Evolutionary conservation across 2,797 vertebrate genomes (phyloP).

Genomic region (Cossypha niveicapilla): DNA sequence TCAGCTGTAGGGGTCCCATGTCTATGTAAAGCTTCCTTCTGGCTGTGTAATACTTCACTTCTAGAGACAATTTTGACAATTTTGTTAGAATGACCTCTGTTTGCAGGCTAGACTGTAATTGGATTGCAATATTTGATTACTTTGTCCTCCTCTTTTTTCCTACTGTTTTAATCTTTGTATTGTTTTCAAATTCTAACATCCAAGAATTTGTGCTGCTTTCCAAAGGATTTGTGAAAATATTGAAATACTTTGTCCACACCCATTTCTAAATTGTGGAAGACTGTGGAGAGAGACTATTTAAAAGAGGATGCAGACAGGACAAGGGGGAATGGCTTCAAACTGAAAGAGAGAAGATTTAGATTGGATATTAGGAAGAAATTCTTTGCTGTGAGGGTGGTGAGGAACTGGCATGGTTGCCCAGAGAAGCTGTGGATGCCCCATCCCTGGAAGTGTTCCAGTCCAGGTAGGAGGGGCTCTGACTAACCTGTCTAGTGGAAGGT

Average conservation of each 20-base stretch:
- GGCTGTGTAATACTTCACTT: not conserved
- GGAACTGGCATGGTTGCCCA: not conserved
- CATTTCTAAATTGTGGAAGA: not conserved
- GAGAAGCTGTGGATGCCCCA: not conserved
- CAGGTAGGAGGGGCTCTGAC: accelerated
- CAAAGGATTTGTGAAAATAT: not conserved
- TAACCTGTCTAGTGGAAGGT: accelerated
- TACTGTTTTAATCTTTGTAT: not conserved
- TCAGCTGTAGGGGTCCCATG: not conserved
- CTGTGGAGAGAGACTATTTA: not conserved
- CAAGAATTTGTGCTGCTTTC: not conserved
- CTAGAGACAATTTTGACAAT: not conserved
- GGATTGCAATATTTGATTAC: not conserved
- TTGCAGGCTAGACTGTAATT: not conserved
- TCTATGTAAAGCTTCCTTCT: not conserved
- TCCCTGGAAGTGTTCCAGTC: not conserved
- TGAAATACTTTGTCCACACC: not conserved
- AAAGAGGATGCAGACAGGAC: not conserved
- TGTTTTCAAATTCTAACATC: not conserved
- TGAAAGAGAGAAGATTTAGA: no score
- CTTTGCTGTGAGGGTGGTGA: not conserved
- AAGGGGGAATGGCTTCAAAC: not conserved
- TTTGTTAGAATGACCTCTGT: not conserved
- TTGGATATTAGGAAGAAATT: not conserved
- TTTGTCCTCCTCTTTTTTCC: not conserved